Conservation (phyloP, 1,140 invertebrate species). For the Chrysomallon squamiferum region DNA sequence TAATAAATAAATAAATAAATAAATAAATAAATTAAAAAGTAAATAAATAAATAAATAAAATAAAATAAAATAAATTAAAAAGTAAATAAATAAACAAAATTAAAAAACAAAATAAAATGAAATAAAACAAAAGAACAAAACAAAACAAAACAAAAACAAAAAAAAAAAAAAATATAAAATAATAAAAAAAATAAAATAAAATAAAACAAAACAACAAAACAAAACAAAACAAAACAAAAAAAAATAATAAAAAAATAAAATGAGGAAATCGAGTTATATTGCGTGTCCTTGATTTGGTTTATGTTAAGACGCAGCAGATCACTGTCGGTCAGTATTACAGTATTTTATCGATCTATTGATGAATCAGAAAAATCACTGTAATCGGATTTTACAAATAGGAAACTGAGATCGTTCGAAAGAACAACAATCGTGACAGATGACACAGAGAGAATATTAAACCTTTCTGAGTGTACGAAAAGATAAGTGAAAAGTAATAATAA, state of each 20-base stretch:
- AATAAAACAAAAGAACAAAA: not conserved
- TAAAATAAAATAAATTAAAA: not conserved
- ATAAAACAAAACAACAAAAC: not conserved
- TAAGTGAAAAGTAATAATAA: too few species aligned
- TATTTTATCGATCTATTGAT: not conserved
- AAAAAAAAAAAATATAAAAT: not conserved
- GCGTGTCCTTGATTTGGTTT: not conserved
- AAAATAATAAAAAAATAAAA: not conserved
- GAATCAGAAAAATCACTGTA: not conserved
- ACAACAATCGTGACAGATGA: not conserved
- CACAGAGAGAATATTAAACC: not conserved
- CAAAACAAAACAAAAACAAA: not conserved
- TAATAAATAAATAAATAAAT: not conserved
- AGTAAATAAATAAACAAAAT: not conserved
- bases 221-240: not conserved
- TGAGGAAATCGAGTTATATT: not conserved
- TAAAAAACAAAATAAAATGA: not conserved
- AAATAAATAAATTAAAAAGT: not conserved
- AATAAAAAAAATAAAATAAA: not conserved
- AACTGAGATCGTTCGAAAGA: not conserved
- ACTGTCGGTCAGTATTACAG: not conserved
- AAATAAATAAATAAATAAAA: not conserved
- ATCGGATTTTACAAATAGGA: not conserved
- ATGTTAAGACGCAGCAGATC: not conserved
- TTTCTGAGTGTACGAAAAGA: too few species aligned